These are phyloP conservation scores for Drosophila simulans DNA, from an alignment of 1,140 invertebrate species.

Conservation along the genomic window DNA sequence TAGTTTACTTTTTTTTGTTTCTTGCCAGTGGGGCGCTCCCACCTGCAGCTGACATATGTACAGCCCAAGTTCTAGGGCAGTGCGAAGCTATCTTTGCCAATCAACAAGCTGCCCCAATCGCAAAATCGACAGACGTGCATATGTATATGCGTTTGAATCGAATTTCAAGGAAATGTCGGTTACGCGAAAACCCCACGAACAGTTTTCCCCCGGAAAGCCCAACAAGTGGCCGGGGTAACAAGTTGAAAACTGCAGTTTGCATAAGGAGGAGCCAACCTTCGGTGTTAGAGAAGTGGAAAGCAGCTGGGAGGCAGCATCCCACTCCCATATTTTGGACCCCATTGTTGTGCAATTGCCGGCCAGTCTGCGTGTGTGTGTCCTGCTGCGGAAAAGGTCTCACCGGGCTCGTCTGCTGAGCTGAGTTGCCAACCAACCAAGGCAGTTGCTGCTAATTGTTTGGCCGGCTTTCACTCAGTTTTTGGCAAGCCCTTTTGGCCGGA, in stretches of 20 bases:
- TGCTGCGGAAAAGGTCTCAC: constrained; percentile 12
- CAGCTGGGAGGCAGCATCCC: constrained; percentile 4
- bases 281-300: neutral
- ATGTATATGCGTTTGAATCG: neutral
- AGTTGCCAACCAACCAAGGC: neutral
- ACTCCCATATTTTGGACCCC: neutral
- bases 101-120: neutral
- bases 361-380: neutral
- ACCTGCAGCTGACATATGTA: constrained; percentile 3
- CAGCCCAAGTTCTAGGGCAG: neutral
- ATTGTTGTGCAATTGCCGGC: constrained; percentile 49
- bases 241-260: constrained; percentile 47
- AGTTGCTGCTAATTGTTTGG: constrained; percentile 39
- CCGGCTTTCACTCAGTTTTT: constrained; percentile 6
- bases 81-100: neutral
- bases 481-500: constrained; percentile 12
- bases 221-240: constrained; percentile 39
- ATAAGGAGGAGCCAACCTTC: constrained; percentile 37
- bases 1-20: neutral
- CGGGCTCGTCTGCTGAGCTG: neutral
- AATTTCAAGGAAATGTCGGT: constrained; percentile 7
- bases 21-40: too few species aligned
- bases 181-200: constrained; percentile 3
- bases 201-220: constrained; percentile 7
- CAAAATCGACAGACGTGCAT: constrained; percentile 1